Percentiles rank a stretch among this genome's conserved stretches.
Evolutionary conservation across 2,888 invertebrate species (phyloP).

Genomic region (Brenthis hecate): DNA sequence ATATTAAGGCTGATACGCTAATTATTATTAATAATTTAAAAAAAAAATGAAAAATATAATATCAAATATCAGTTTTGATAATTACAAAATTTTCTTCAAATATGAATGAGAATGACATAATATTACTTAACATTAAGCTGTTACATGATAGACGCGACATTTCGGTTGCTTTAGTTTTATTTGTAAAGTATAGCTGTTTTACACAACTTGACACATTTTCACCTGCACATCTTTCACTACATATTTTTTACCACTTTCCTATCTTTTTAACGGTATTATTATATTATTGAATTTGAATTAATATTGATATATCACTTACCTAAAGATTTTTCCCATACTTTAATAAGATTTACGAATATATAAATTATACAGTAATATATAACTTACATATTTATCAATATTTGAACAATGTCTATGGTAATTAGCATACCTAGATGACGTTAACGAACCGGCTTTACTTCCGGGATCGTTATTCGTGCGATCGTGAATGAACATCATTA

Average conservation of each 20-base stretch:
- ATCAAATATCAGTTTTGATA: no score
- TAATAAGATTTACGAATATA: constrained; percentile 3
- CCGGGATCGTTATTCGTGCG: constrained; percentile 75
- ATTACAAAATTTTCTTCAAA: no score
- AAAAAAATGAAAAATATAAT: no score
- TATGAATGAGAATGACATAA: constrained; percentile 22
- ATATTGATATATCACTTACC: constrained; percentile 15
- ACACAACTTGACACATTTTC: no score
- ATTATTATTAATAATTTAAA: no score
- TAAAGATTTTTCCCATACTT: constrained; percentile 3
- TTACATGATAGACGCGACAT: constrained; percentile 17
- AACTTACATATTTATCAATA: constrained; percentile 43
- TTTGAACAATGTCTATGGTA: constrained; percentile 65
- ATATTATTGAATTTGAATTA: not conserved
- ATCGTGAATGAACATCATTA: constrained; percentile 73
- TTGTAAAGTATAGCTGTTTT: not conserved
- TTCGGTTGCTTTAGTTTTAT: not conserved
- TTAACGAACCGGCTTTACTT: constrained; percentile 77
- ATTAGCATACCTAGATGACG: constrained; percentile 77
- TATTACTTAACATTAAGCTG: constrained; percentile 16
- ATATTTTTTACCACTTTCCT: no score
- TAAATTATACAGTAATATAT: constrained; percentile 16
- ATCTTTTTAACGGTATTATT: not conserved
- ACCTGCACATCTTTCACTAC: no score
- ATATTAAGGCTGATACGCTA: no score